Percentiles rank a stretch among this genome's conserved stretches.
phyloP scores from a whole-genome alignment of 2,797 vertebrate species.

The Paratrypauchen microcephalus region DNA sequence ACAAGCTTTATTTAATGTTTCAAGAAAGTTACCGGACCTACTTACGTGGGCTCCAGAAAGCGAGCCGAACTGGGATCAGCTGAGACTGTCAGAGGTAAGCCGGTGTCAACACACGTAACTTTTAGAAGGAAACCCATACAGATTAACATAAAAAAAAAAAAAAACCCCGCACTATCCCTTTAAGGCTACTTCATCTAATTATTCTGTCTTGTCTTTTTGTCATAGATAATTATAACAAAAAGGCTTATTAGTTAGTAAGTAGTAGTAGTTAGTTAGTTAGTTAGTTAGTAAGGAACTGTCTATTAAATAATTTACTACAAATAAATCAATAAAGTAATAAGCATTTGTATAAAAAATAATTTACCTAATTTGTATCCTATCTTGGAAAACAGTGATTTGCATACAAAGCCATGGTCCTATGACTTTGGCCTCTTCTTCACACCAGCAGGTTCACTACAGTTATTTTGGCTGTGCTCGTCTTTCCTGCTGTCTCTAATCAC shows the following conservation, averaged over 20 bases:
- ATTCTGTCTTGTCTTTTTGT: neutral
- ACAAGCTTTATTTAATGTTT: too few species aligned
- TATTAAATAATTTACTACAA: neutral
- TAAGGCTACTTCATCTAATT: neutral
- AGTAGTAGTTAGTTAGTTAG: too few species aligned
- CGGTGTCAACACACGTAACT: too few species aligned
- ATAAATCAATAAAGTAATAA: neutral
- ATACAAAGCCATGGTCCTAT: neutral
- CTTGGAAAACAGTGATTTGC: neutral
- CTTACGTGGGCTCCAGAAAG: too few species aligned
- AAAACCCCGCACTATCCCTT: too few species aligned
- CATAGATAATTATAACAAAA: too few species aligned
- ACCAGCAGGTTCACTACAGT: conserved; percentile 5
- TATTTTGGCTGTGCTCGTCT: neutral
- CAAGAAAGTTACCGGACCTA: too few species aligned
- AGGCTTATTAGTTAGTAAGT: too few species aligned
- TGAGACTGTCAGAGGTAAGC: too few species aligned
- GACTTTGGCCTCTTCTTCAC: neutral
- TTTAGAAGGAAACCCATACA: too few species aligned
- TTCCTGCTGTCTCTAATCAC: conserved; percentile 6
- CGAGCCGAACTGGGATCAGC: too few species aligned
- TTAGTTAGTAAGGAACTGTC: neutral
- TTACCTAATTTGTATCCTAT: neutral
- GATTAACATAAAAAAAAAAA: too few species aligned
- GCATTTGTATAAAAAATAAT: neutral